Conservation (phyloP, 2,113 vertebrate genomes). For the Mionectes macconnelli region DNA sequence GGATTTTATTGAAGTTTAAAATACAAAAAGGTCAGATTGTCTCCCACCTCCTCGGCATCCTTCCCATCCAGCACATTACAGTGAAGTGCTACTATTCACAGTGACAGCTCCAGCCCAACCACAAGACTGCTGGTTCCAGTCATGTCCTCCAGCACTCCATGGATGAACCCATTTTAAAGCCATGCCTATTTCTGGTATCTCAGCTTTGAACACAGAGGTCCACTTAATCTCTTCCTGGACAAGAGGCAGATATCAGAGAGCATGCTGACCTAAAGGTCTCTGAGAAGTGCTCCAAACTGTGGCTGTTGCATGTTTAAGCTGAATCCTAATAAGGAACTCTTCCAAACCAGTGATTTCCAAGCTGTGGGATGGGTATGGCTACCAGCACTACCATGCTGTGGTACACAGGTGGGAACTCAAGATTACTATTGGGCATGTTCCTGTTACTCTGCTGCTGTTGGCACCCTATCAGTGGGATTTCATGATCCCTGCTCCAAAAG, state of each 20-base stretch:
- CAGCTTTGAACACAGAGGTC: background rate
- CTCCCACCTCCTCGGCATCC: background rate
- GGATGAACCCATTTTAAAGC: background rate
- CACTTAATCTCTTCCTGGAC: background rate
- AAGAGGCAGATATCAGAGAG: background rate
- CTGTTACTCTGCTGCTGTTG: background rate
- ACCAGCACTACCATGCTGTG: background rate
- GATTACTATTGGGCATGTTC: background rate
- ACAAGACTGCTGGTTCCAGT: background rate
- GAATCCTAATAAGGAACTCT: background rate
- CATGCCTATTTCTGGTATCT: background rate
- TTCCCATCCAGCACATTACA: background rate
- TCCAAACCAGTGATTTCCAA: background rate
- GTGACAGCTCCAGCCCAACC: slow-evolving; percentile 9
- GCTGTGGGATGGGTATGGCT: background rate
- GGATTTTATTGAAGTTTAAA: slow-evolving; percentile 51
- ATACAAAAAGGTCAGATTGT: slow-evolving; percentile 41
- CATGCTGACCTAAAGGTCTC: background rate
- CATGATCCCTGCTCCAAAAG: background rate
- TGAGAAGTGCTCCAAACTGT: background rate
- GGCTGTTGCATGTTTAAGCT: background rate
- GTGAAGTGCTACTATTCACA: background rate
- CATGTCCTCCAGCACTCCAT: background rate
- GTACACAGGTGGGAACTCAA: background rate
- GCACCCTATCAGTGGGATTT: background rate